Base-by-base conservation (phyloP, 2,797 vertebrate genomes). In the Rhadinocentrus ornatus region DNA sequence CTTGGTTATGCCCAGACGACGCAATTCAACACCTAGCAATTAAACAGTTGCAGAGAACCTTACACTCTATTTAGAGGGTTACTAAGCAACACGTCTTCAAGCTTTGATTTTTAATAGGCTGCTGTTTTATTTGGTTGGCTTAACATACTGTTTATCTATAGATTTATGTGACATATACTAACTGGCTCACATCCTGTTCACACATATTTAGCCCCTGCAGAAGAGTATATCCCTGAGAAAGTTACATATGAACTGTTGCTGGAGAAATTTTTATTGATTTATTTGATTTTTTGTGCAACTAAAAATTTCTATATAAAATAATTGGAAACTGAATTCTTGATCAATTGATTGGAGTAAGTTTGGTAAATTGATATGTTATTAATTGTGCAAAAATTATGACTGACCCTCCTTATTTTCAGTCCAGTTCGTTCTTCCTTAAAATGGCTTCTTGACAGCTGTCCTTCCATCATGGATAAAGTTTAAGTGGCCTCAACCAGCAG, bases 61-160 rank as follows among this genome's bases (percentile, higher is more conserved):
- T 48, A 81, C 39, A 32, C 82, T 87, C 56, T 91, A 71, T 92
- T 91, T 91, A 75, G 71, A 62, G 22, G 59, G 86, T 89, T 75
- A 27, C 86, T 52, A 48, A 55, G 53, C 82, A 87, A 87, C 85
- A 29, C 9, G 15, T 71, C 50, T 35, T 41, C 71, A 32, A 52
- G 72, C 64, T 77, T 71, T 71, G 60, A 65, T 69, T 85, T 91
- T 86, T 83, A 80, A 29, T 44, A 54, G 48, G 35, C 31, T 13
- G 20, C 44, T 24, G 46, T 83, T 75, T 75, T 55, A 75, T 75
- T 66, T 44, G n/a, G 44, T 11, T 18, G 62, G 35, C 10, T 75
- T 22, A 46, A 27, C 69, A 77, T 63, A 48, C 67, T 4, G 20
- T 66, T 81, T 86, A 84, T 31, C 39, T 78, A 60, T 73, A 86